Percentiles rank a stretch among this genome's conserved stretches.
Conservation (phyloP, 2,888 invertebrate genomes). For the Himalopsyche tibetana region DNA sequence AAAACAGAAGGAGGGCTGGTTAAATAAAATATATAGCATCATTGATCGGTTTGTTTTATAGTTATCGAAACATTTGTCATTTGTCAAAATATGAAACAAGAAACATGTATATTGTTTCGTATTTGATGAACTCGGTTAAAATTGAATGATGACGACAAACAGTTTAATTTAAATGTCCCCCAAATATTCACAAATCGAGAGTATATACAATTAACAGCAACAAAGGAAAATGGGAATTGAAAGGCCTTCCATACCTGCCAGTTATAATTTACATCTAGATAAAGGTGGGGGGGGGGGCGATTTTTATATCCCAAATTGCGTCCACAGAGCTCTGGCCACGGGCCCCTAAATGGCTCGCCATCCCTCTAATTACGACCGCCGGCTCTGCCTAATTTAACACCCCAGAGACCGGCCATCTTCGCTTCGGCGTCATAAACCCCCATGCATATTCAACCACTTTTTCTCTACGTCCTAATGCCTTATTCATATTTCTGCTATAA, state of each 20-base stretch:
- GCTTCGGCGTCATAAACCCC: conserved; percentile 54
- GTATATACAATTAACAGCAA: conserved; percentile 28
- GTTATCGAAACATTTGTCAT: no score
- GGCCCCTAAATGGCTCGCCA: conserved; percentile 60
- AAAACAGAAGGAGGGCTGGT: no score
- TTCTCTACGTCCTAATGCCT: conserved; percentile 6
- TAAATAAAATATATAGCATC: no score
- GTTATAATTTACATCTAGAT: conserved; percentile 45
- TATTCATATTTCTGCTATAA: neutral
- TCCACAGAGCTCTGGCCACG: conserved; percentile 46
- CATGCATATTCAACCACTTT: conserved; percentile 51
- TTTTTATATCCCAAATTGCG: conserved; percentile 49
- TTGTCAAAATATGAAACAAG: no score
- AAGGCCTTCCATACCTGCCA: conserved; percentile 48
- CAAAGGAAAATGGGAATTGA: conserved; percentile 54
- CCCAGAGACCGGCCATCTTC: conserved; percentile 60
- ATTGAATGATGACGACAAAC: no score
- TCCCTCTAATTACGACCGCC: conserved; percentile 63
- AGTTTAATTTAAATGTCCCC: conserved; percentile 6
- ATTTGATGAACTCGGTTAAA: no score
- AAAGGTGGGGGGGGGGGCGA: neutral
- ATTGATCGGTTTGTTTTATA: no score
- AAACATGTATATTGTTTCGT: no score
- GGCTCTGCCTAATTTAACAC: conserved; percentile 65
- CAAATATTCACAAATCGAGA: neutral